Conservation (phyloP, 1,140 invertebrate species). For the Apis dorsata region DNA sequence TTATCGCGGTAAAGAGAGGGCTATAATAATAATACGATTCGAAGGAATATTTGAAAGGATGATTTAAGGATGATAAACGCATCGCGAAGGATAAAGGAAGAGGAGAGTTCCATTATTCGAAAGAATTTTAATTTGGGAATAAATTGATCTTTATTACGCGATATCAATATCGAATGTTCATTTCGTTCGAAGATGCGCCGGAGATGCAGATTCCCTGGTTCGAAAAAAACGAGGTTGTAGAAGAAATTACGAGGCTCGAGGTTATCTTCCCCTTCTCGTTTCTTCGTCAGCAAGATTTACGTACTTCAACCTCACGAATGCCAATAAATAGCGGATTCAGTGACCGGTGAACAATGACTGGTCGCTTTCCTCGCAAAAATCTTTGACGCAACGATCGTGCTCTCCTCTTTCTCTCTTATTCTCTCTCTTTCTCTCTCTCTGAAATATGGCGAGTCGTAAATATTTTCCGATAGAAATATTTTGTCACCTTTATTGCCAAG, state of each 20-base stretch:
- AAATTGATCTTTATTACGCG: neutral
- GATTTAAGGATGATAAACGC: too few relatives aligned
- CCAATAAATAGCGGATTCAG: slow-evolving; percentile 43
- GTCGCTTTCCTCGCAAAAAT: slow-evolving; percentile 34
- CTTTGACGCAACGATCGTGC: neutral
- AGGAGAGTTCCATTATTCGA: too few relatives aligned
- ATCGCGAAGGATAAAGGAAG: too few relatives aligned
- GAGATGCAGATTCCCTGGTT: neutral
- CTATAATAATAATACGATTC: too few relatives aligned
- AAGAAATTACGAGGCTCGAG: slow-evolving; percentile 28
- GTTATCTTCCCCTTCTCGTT: neutral
- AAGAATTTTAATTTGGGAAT: too few relatives aligned
- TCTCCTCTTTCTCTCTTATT: neutral
- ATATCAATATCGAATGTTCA: neutral
- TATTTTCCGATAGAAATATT: slow-evolving; percentile 75
- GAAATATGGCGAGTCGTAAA: slow-evolving; percentile 71
- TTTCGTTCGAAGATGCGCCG: neutral
- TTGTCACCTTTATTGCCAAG: slow-evolving; percentile 76
- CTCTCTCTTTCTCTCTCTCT: neutral
- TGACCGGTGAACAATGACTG: slow-evolving; percentile 25
- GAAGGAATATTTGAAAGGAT: too few relatives aligned
- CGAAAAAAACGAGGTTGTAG: neutral
- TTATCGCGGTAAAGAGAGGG: too few relatives aligned
- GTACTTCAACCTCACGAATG: slow-evolving; percentile 34
- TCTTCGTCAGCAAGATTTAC: slow-evolving; percentile 32